These are phyloP conservation scores for Poeciliopsis paucimaculata DNA, from an alignment of 2,797 vertebrate genomes.

Conservation along the genomic window DNA sequence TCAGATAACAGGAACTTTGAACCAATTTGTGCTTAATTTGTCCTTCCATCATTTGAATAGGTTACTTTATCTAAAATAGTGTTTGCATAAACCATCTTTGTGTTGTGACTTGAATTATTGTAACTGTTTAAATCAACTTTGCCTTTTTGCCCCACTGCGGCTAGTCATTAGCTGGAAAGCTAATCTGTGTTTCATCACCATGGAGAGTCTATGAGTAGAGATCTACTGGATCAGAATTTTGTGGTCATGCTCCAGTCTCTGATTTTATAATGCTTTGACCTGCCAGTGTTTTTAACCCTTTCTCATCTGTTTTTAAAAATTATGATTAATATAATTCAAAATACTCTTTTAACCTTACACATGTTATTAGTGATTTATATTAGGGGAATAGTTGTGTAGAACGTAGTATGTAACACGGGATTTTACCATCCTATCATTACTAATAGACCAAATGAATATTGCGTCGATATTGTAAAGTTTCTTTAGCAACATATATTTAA, in stretches of 20 bases:
- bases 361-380: background rate
- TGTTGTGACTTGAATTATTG: background rate
- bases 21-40: background rate
- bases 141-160: background rate
- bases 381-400: background rate
- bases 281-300: background rate
- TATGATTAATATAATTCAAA: background rate
- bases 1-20: background rate
- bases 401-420: background rate
- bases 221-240: background rate
- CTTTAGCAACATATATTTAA: background rate
- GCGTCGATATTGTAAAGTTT: background rate
- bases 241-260: background rate
- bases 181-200: background rate
- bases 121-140: background rate
- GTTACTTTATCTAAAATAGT: background rate
- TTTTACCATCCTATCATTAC: background rate
- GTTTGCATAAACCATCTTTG: background rate
- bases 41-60: background rate
- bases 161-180: background rate
- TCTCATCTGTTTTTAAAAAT: background rate
- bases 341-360: background rate
- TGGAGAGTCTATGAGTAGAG: background rate
- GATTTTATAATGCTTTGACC: background rate
- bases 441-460: background rate